Evolutionary conservation across 1,140 invertebrate species (phyloP).

Genomic region (Cylas formicarius): DNA sequence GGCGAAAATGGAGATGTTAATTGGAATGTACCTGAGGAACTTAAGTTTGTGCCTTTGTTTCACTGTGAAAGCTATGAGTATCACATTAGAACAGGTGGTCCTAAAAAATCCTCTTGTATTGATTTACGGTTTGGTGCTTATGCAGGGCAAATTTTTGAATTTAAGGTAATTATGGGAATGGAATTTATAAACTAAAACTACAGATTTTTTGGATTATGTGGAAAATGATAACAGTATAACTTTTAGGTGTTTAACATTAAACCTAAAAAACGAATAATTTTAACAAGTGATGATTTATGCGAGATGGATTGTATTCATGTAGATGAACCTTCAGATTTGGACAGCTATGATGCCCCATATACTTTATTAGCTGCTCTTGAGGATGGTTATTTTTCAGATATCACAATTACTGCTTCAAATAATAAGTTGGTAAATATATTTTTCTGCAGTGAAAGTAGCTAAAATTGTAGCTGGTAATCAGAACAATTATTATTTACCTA

Average conservation of each 20-base stretch:
- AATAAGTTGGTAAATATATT: slow-evolving; percentile 51
- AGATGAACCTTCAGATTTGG: slow-evolving; percentile 42
- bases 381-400: slow-evolving; percentile 58
- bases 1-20: slow-evolving; percentile 59
- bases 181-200: slow-evolving; percentile 3
- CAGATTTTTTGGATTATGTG: not conserved
- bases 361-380: slow-evolving; percentile 55
- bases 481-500: too few species aligned
- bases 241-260: slow-evolving; percentile 11
- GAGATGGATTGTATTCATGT: slow-evolving; percentile 55
- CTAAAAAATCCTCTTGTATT: not conserved
- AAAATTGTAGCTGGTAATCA: not conserved
- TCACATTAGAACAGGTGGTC: slow-evolving; percentile 37
- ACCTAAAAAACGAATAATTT: slow-evolving; percentile 39
- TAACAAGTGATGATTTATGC: slow-evolving; percentile 58
- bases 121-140: slow-evolving; percentile 52
- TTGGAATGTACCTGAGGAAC: slow-evolving; percentile 53
- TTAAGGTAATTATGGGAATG: slow-evolving; percentile 46
- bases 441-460: slow-evolving; percentile 2
- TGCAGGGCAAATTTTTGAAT: slow-evolving; percentile 60
- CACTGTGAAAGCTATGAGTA: slow-evolving; percentile 61
- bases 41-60: slow-evolving; percentile 54
- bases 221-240: not conserved
- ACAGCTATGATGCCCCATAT: slow-evolving; percentile 42
- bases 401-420: slow-evolving; percentile 47